phyloP scores from a whole-genome alignment of 2,113 vertebrate species.

The Pandion haliaetus region DNA sequence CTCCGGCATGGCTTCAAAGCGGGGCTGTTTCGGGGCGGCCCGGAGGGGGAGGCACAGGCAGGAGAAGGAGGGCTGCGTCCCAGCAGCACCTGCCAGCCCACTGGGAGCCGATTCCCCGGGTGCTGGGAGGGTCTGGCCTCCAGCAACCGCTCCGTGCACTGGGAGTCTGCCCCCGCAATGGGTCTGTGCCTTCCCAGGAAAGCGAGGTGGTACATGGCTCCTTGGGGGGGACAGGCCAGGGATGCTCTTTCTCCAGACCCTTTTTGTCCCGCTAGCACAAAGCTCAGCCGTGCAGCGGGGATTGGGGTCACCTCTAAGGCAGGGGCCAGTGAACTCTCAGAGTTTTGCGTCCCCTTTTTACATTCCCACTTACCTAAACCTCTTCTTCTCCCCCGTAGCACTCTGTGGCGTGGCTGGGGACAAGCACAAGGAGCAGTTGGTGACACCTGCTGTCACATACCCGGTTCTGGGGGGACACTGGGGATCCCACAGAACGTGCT shows the following conservation, averaged over 20 bases:
- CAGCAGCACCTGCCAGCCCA: neutral
- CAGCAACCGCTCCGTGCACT: rapidly evolving
- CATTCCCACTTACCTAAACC: too few species aligned
- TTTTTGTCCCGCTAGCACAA: neutral
- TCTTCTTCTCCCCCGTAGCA: rapidly evolving
- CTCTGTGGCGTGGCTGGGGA: neutral
- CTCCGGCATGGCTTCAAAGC: constrained; percentile 28
- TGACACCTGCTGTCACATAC: rapidly evolving
- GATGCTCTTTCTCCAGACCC: neutral
- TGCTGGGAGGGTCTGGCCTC: neutral
- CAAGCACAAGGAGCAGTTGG: rapidly evolving
- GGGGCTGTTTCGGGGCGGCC: neutral
- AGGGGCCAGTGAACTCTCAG: rapidly evolving
- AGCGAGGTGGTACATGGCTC: rapidly evolving
- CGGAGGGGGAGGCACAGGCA: neutral
- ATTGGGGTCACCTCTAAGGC: neutral
- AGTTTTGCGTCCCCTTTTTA: neutral
- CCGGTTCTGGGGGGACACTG: rapidly evolving
- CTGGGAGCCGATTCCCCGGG: rapidly evolving
- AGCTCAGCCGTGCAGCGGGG: neutral
- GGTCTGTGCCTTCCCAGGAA: rapidly evolving
- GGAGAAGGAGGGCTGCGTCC: neutral
- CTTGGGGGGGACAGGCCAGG: rapidly evolving
- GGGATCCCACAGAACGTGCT: rapidly evolving
- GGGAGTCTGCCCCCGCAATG: rapidly evolving